Conservation (phyloP, 2,113 vertebrate species). For the Chiloscyllium plagiosum region DNA sequence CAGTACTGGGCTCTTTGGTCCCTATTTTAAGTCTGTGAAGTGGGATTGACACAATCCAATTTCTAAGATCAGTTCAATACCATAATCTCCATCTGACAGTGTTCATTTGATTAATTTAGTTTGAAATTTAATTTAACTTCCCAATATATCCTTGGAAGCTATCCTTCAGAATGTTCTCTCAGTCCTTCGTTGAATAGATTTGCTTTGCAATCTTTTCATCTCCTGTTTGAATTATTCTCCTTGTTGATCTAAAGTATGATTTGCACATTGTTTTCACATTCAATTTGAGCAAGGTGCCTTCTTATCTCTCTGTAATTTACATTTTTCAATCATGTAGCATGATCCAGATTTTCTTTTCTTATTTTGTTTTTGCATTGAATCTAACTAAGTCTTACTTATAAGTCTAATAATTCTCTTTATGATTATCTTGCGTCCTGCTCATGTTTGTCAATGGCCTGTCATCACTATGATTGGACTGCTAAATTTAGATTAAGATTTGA, state of each 20-base stretch:
- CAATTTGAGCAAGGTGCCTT: background rate
- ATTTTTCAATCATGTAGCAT: background rate
- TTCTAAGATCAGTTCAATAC: background rate
- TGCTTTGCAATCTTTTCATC: background rate
- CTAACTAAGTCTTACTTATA: background rate
- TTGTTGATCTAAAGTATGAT: background rate
- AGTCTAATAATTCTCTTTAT: background rate
- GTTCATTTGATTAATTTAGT: background rate
- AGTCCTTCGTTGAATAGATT: background rate
- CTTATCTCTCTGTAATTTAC: background rate
- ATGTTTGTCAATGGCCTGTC: background rate
- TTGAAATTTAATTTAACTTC: background rate
- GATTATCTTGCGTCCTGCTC: background rate
- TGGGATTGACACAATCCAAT: background rate
- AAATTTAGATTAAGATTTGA: background rate
- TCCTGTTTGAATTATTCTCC: background rate
- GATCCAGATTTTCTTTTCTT: background rate
- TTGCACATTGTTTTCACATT: background rate
- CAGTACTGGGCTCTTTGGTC: background rate
- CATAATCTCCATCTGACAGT: background rate
- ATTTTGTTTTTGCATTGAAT: background rate
- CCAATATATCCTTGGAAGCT: background rate
- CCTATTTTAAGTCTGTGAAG: background rate
- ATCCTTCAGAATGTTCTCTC: background rate
- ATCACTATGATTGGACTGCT: background rate